Evolutionary conservation across 2,888 invertebrate genomes (phyloP), one percentile per base, ranked within the genome.

Genomic region (Thyatira batis): DNA sequence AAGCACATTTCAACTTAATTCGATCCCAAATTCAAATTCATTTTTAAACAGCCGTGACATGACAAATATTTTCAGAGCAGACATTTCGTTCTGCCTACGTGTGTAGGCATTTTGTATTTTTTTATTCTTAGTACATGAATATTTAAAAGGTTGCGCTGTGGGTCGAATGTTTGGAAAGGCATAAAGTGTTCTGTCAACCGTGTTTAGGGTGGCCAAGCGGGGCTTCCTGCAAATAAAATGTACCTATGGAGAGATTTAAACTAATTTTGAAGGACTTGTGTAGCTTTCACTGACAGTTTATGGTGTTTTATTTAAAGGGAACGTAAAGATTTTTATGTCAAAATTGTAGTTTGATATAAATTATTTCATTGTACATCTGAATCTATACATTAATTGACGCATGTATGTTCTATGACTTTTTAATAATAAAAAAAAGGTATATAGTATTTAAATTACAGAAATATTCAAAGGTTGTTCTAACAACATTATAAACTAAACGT

Each of bases 121-220:
- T n/a, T 48, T 48, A 28, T 48, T 48, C 46, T 46, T 17, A 46
- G 46, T 10, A 17, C 46, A 48, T 48, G 48, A 48, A 48, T 48
- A 48, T 48, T 48, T 48, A 48, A 48, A 28, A 48, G 48, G 48
- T 48, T 46, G 28, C 27, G 10, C 13, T 48, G 27, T 48, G 17
- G 48, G 48, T n/a, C n/a, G 48, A 48, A 48, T 48, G 48, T 27
- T 48, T 48, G 27, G 48, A 20, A 20, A 27, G 27, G 48, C 28
- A 48, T 48, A 28, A 48, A 48, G 48, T 48, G 27, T 48, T 48
- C 48, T 28, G 48, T 48, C 48, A 48, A 48, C 48, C 48, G 28
- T 48, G 48, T 10, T 25, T 27, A 28, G 48, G 48, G 48, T 21
- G 17, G 17, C 39, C 39, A 39, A 39, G 39, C 39, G 39, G 39